These are phyloP conservation scores for Eustalomyia histrio DNA, from an alignment of 2,888 invertebrate genomes.

Conservation along the genomic window DNA sequence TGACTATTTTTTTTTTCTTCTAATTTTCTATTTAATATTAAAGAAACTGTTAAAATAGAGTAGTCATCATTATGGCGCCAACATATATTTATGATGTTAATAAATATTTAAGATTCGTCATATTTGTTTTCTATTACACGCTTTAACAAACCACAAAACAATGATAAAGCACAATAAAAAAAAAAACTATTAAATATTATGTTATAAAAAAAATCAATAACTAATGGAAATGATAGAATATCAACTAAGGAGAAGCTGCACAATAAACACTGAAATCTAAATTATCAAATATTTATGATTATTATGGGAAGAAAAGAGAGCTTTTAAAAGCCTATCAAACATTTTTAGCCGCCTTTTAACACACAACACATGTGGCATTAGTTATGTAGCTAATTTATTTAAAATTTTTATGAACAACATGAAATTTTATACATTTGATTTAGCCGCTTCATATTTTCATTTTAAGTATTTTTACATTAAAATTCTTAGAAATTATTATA, in stretches of 20 bases:
- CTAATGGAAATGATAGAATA: background rate
- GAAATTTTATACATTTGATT: background rate
- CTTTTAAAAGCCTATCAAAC: no score
- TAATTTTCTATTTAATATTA: background rate
- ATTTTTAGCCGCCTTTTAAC: no score
- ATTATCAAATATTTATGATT: background rate
- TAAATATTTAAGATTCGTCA: background rate
- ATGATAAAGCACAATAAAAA: constrained; percentile 23
- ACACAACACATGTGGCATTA: no score
- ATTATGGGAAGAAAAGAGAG: background rate
- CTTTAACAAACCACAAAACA: constrained; percentile 22
- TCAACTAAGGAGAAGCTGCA: background rate
- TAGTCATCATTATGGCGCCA: constrained; percentile 12
- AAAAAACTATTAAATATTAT: background rate
- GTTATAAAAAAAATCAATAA: background rate
- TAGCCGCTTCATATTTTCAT: background rate
- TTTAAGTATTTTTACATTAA: constrained; percentile 1
- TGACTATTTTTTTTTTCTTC: background rate
- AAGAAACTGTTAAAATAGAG: constrained; percentile 20
- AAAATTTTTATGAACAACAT: background rate
- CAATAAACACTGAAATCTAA: background rate
- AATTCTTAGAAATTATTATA: constrained; percentile 35
- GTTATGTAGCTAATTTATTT: background rate
- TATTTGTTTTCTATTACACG: background rate
- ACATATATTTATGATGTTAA: constrained; percentile 4